Evolutionary conservation across 2,113 vertebrate species (phyloP).

Genomic region (Alligator mississippiensis): DNA sequence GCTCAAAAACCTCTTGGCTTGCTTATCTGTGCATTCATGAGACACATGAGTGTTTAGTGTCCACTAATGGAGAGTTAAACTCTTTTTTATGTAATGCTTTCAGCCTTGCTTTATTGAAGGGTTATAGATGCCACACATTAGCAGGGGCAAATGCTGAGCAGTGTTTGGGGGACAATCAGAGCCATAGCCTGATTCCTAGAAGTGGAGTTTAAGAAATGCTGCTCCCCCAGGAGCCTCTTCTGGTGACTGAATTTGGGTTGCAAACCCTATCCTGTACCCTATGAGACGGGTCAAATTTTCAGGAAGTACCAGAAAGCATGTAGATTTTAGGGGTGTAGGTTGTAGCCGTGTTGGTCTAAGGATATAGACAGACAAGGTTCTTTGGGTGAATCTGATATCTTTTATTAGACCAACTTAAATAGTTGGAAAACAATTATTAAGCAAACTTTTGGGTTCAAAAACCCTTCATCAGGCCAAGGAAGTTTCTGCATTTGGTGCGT

Average conservation of each 20-base stretch:
- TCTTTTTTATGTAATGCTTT: background rate
- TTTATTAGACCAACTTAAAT: too few species aligned
- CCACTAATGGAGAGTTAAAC: slow-evolving; percentile 61
- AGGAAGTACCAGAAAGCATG: background rate
- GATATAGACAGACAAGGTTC: too few species aligned
- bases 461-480: too few species aligned
- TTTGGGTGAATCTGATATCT: too few species aligned
- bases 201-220: background rate
- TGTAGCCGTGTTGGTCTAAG: too few species aligned
- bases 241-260: background rate
- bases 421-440: too few species aligned
- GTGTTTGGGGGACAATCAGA: background rate
- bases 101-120: slow-evolving; percentile 12
- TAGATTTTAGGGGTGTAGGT: background rate
- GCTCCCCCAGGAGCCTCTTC: background rate
- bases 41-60: slow-evolving; percentile 41
- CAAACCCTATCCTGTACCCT: background rate
- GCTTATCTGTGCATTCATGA: background rate
- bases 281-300: background rate
- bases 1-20: too few species aligned
- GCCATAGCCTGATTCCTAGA: background rate
- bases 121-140: background rate
- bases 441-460: too few species aligned
- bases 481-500: too few species aligned
- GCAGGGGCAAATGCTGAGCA: background rate